phyloP scores from a whole-genome alignment of 2,888 invertebrate genomes.

The Papilio demoleus region DNA sequence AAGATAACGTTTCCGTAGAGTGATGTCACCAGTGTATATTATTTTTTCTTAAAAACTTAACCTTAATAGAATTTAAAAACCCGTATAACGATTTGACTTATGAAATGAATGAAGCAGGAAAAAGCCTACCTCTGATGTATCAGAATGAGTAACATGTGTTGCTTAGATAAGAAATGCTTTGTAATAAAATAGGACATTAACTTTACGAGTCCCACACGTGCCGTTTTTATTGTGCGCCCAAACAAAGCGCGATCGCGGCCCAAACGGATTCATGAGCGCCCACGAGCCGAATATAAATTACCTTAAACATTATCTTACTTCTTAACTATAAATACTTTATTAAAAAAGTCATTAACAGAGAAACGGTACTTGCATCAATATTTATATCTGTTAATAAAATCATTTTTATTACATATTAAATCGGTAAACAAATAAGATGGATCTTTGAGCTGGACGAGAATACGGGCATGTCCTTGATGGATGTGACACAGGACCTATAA shows the following conservation, averaged over 20 bases:
- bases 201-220: constrained; percentile 24
- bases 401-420: background rate
- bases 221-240: constrained; percentile 15
- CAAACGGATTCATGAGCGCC: constrained; percentile 5
- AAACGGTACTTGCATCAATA: too few species aligned
- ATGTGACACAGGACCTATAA: too few species aligned
- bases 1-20: too few species aligned
- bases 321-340: constrained; percentile 6
- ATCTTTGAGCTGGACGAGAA: too few species aligned
- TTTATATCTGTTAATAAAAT: too few species aligned
- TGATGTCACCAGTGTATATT: too few species aligned
- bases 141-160: constrained; percentile 11
- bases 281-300: background rate
- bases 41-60: too few species aligned
- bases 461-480: too few species aligned
- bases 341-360: constrained; percentile 2
- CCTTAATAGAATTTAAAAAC: too few species aligned
- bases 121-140: background rate
- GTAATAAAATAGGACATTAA: constrained; percentile 27
- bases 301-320: background rate
- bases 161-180: constrained; percentile 14
- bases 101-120: background rate
- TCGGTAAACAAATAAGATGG: too few species aligned
- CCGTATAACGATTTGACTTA: background rate
- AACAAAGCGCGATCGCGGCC: constrained; percentile 8